These are phyloP conservation scores for Huso huso DNA, from an alignment of 2,797 vertebrate species.

Conservation along the genomic window DNA sequence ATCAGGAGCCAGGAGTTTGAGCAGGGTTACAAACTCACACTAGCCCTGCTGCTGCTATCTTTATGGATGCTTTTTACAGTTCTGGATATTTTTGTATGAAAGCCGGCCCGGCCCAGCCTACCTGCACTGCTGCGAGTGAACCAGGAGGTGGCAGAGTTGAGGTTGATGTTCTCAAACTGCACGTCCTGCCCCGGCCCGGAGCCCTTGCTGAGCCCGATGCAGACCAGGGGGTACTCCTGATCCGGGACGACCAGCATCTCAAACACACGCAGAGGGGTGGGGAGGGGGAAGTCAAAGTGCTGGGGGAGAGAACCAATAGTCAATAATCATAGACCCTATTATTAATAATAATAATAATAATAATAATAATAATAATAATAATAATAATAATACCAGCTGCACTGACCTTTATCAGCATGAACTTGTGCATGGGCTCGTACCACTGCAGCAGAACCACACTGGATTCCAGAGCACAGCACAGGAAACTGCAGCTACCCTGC, in stretches of 20 bases:
- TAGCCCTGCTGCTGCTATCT: no score
- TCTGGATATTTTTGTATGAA: no score
- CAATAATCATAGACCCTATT: no score
- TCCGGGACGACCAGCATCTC: conserved; percentile 66
- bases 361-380: neutral
- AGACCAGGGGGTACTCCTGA: conserved; percentile 76
- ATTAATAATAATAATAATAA: no score
- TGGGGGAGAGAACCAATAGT: conserved; percentile 29
- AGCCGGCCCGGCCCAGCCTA: no score
- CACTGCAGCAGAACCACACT: conserved; percentile 81
- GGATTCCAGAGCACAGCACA: conserved; percentile 77
- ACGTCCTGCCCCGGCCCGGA: conserved; percentile 41
- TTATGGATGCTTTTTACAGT: no score
- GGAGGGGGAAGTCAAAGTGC: conserved; percentile 83
- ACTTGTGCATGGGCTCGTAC: conserved; percentile 88
- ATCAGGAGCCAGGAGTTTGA: no score
- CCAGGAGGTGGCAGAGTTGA: conserved; percentile 84
- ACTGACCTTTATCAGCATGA: conserved; percentile 83
- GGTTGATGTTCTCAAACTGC: conserved; percentile 72
- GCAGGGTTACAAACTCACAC: no score
- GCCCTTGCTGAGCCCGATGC: conserved; percentile 61
- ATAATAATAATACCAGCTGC: neutral
- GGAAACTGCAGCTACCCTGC: conserved; percentile 59
- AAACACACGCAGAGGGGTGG: conserved; percentile 69
- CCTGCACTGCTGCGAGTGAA: conserved; percentile 57